phyloP scores from a whole-genome alignment of 2,797 vertebrate species.

The Hapalemur alaotrensis region DNA sequence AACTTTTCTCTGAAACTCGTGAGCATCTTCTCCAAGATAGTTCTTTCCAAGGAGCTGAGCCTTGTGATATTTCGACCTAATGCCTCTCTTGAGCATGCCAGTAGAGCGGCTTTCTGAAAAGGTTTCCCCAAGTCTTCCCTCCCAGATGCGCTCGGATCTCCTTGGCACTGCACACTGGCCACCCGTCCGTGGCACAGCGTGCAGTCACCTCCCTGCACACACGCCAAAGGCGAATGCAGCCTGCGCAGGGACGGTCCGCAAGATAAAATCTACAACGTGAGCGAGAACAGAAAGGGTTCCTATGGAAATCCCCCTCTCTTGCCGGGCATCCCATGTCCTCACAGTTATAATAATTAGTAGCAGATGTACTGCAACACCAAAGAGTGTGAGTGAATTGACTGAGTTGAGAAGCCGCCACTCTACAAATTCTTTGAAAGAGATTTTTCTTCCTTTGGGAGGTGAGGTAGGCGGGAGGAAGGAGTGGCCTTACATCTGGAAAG shows the following conservation, averaged over 20 bases:
- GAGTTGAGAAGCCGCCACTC: slow-evolving; percentile 40
- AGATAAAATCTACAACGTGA: not conserved
- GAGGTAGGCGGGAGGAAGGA: slow-evolving; percentile 63
- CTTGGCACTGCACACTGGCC: not conserved
- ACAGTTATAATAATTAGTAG: slow-evolving; percentile 34
- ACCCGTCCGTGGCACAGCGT: accelerated
- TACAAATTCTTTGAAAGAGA: slow-evolving; percentile 63
- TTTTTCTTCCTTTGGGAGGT: slow-evolving; percentile 65
- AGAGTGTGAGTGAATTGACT: slow-evolving; percentile 13
- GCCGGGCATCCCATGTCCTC: not conserved
- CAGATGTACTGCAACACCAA: slow-evolving; percentile 23
- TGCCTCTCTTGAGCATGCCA: not conserved
- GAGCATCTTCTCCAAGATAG: not conserved
- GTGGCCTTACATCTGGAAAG: slow-evolving; percentile 57
- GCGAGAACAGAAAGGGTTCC: not conserved
- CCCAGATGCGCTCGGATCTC: not conserved
- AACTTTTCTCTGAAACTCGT: not conserved
- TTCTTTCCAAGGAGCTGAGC: not conserved
- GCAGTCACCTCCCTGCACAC: not conserved
- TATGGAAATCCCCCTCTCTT: not conserved
- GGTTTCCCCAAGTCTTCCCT: not conserved
- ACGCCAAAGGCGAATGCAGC: not conserved
- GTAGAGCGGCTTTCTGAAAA: not conserved
- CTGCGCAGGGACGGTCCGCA: not conserved
- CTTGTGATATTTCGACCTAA: not conserved